Conservation (phyloP, 2,888 invertebrate species). For the Thecocarcelia acutangulata region DNA sequence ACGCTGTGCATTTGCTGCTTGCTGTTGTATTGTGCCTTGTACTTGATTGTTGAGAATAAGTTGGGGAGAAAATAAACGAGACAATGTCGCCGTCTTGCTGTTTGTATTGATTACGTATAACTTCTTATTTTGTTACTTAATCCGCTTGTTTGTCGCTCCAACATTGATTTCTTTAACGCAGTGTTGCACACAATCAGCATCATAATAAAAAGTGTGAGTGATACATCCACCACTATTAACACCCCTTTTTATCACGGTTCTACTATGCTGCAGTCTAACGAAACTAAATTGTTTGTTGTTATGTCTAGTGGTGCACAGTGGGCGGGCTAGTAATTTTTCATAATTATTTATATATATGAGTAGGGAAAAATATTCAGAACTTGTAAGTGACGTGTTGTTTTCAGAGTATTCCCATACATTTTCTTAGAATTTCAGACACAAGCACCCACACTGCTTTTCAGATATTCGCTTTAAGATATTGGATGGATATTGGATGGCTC, state of each 20-base stretch:
- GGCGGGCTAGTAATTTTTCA: neutral
- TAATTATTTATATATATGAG: too few relatives aligned
- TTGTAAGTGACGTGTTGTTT: too few relatives aligned
- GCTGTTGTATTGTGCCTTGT: conserved; percentile 26
- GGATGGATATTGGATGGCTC: too few relatives aligned
- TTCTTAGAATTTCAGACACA: too few relatives aligned
- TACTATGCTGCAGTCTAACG: conserved; percentile 18
- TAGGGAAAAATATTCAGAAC: too few relatives aligned
- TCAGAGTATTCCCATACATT: too few relatives aligned
- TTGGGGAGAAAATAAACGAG: neutral
- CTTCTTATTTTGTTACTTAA: conserved; percentile 68
- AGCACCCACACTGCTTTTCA: too few relatives aligned
- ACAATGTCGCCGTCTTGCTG: conserved; percentile 37
- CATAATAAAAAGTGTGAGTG: conserved; percentile 38
- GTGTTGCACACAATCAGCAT: conserved; percentile 63
- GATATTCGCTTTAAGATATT: too few relatives aligned
- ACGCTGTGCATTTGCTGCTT: conserved; percentile 50
- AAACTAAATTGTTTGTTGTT: conserved; percentile 1
- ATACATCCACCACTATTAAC: conserved; percentile 40
- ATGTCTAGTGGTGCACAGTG: conserved; percentile 41
- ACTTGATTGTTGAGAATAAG: conserved; percentile 6
- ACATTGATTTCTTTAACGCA: conserved; percentile 55
- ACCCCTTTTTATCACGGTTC: conserved; percentile 15
- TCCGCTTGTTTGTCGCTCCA: conserved; percentile 69
- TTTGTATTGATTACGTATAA: conserved; percentile 68